Evolutionary conservation across 2,888 invertebrate species (phyloP).

Genomic region (Priocnemis perturbator): DNA sequence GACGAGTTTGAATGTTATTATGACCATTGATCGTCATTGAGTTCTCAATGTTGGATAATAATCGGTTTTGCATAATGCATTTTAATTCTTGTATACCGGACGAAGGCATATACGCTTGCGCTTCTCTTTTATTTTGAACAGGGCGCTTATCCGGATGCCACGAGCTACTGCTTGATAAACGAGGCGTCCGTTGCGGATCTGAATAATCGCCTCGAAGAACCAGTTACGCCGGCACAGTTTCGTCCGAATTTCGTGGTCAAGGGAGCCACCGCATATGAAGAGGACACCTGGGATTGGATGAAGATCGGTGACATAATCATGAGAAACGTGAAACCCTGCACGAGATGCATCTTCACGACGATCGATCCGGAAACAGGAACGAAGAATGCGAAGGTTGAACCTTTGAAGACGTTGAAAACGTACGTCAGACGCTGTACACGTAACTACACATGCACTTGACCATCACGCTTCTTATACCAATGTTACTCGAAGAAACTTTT

Average conservation of each 20-base stretch:
- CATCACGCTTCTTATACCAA: too few species aligned
- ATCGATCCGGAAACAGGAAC: conserved; percentile 82
- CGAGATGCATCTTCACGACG: conserved; percentile 84
- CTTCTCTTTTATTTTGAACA: conserved; percentile 61
- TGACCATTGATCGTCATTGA: too few species aligned
- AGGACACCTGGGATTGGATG: conserved; percentile 84
- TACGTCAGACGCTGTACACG: conserved; percentile 64
- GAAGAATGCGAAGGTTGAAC: conserved; percentile 79
- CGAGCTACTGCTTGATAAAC: conserved; percentile 82
- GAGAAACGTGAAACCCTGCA: conserved; percentile 81
- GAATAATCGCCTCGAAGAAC: conserved; percentile 78
- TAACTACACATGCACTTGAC: too few species aligned
- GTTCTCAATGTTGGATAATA: too few species aligned
- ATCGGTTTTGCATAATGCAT: too few species aligned
- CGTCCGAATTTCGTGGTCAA: conserved; percentile 83
- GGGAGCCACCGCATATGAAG: conserved; percentile 79
- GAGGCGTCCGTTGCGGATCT: conserved; percentile 82
- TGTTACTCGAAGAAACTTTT: too few species aligned
- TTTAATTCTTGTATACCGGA: too few species aligned
- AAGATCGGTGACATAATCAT: conserved; percentile 82
- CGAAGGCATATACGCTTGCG: too few species aligned
- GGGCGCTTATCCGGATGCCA: conserved; percentile 83
- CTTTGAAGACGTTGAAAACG: conserved; percentile 82
- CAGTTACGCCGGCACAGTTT: conserved; percentile 79
- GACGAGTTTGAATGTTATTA: too few species aligned